Percentiles rank a stretch among this genome's conserved stretches.
Evolutionary conservation across 2,888 invertebrate species (phyloP).

Genomic region (Macroteleia sp.): DNA sequence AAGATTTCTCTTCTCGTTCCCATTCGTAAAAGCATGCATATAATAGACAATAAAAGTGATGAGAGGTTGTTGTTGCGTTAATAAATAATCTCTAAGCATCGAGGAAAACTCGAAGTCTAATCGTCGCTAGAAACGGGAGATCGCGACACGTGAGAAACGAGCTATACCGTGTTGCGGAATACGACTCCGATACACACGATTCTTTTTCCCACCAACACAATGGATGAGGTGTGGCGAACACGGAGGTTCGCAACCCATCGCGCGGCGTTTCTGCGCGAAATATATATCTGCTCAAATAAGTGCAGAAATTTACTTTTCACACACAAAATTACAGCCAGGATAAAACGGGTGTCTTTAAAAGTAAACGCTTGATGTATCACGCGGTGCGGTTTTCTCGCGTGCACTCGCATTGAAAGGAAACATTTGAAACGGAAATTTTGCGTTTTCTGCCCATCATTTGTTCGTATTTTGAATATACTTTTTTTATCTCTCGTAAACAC

Average conservation of each 20-base stretch:
- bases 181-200: constrained; percentile 42
- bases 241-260: constrained; percentile 29
- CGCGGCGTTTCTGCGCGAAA: constrained; percentile 15
- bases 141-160: constrained; percentile 59
- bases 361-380: constrained; percentile 3
- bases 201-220: constrained; percentile 58
- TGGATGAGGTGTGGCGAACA: constrained; percentile 49
- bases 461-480: no score
- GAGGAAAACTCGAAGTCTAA: constrained; percentile 30
- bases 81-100: constrained; percentile 38
- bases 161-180: constrained; percentile 33
- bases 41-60: constrained; percentile 31
- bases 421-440: neutral
- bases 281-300: constrained; percentile 10
- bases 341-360: constrained; percentile 17
- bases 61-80: constrained; percentile 22
- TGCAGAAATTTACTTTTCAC: constrained; percentile 44
- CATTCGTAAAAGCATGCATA: constrained; percentile 5
- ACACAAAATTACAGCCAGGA: constrained; percentile 26
- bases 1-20: neutral
- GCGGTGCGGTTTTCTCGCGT: constrained; percentile 3
- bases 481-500: no score
- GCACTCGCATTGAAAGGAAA: neutral
- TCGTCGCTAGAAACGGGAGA: constrained; percentile 29
- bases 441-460: no score